Base-by-base conservation (phyloP, 2,113 vertebrate species). In the Protomyctophum bolini region DNA sequence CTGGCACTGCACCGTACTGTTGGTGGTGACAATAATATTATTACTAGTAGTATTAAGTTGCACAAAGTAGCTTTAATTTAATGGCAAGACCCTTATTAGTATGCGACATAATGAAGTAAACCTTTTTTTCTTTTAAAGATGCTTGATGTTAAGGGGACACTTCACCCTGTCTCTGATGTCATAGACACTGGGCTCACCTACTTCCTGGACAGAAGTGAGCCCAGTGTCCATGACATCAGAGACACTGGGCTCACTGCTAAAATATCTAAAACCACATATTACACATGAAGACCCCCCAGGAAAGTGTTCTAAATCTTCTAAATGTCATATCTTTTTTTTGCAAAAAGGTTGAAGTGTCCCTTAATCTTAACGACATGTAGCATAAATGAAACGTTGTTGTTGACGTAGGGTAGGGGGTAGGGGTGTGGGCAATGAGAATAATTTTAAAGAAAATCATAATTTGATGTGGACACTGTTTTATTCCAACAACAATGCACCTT, bases 31-130 rank as follows among this genome's bases (percentile, higher is more conserved):
- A 1, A 63, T 66, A 50, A 46, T 45, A 46, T 76, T 50, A 66
- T 58, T 63, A 65, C 33, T 41, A 6, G 47, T 75, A 33, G 63
- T 62, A 64, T 5, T 46, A 63, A 55, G 56, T 83, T 84, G 80
- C 86, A 89, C 80, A 83, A 70, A 79, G 50, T 76, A 79, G 79
- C 82, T 89, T 87, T 81, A 72, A 69, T 70, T 73, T 67, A 70
- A 80, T 10, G n/a, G 46, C 29, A 0, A 75, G n/a, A 66, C 59
- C 15, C 7, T 62, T 0, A 2, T 73, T 50, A n/a, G 6, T 48
- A 4, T 51, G 63, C 45, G 79, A 65, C 54, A 47, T 55, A 28
- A 33, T 56, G 5, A 73, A 41, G 33, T 67, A 76, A 68, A 47
- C 54, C 14, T 12, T 57, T 48, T 73, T 57, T 58, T 9, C 49